These are phyloP conservation scores for Dipodomys merriami DNA, from an alignment of 2,113 vertebrate genomes.

Conservation along the genomic window DNA sequence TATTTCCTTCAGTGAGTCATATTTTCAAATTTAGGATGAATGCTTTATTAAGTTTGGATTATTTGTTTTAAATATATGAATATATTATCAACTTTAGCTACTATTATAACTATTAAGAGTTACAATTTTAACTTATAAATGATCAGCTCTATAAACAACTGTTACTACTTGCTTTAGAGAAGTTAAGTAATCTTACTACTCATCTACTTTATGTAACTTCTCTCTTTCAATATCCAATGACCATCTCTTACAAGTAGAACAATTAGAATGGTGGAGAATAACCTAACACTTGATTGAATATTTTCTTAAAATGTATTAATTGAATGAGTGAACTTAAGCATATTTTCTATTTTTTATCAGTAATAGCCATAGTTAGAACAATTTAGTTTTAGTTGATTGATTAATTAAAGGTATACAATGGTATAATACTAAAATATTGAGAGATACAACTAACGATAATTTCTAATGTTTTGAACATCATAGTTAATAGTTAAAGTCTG, in stretches of 20 bases:
- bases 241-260: not conserved
- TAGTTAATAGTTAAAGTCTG: constrained; percentile 51
- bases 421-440: constrained; percentile 38
- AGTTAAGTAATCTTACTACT: not conserved
- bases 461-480: constrained; percentile 53
- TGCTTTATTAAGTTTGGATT: not conserved
- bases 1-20: constrained; percentile 11
- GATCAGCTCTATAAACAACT: constrained; percentile 43
- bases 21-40: constrained; percentile 43
- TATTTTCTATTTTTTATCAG: no score
- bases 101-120: not conserved
- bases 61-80: constrained; percentile 31
- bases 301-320: constrained; percentile 48
- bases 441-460: constrained; percentile 18
- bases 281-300: constrained; percentile 32
- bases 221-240: not conserved
- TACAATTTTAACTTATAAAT: constrained; percentile 43
- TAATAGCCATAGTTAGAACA: constrained; percentile 7
- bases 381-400: constrained; percentile 21
- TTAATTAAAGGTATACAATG: constrained; percentile 40
- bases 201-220: not conserved
- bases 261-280: constrained; percentile 27
- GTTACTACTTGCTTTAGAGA: not conserved
- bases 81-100: constrained; percentile 18
- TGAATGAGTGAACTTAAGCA: constrained; percentile 29